A percentile compares a stretch with the other conserved stretches of the same genome.
Conservation (phyloP, 2,888 invertebrate genomes). For the Aporophyla lueneburgensis region DNA sequence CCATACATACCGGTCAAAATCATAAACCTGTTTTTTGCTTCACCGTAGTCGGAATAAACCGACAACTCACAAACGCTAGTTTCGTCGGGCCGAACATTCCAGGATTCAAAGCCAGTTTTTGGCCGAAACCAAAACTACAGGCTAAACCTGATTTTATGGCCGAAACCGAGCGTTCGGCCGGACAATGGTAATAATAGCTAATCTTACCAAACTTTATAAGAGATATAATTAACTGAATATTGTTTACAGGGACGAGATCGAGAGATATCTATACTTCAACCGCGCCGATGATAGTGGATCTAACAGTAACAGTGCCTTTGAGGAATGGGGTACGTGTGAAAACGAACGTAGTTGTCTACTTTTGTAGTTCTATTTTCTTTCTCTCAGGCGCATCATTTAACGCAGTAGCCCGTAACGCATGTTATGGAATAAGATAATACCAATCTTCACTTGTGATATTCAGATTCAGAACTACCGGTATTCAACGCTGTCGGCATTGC, state of each 20-base stretch:
- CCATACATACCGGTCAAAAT: too few species aligned
- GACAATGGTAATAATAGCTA: too few species aligned
- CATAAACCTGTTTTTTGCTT: too few species aligned
- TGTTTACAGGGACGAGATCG: slow-evolving; percentile 28
- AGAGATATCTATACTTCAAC: neutral
- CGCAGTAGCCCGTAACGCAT: slow-evolving; percentile 1
- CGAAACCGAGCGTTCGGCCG: too few species aligned
- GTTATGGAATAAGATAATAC: slow-evolving; percentile 11
- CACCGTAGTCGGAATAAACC: too few species aligned
- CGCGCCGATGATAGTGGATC: slow-evolving; percentile 50
- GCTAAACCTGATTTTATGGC: too few species aligned
- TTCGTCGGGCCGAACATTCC: too few species aligned
- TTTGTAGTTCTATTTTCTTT: neutral
- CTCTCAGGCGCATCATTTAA: neutral
- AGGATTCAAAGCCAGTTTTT: too few species aligned
- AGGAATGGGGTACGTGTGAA: slow-evolving; percentile 42
- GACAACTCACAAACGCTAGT: too few species aligned
- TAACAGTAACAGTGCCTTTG: slow-evolving; percentile 45
- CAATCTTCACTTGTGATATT: neutral
- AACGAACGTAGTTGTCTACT: neutral
- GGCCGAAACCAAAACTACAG: too few species aligned
- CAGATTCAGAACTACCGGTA: neutral
- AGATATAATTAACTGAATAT: neutral
- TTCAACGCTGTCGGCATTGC: neutral
- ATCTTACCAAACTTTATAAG: slow-evolving; percentile 1